Conservation (phyloP, 2,888 invertebrate genomes). For the Antheraea assamensis region DNA sequence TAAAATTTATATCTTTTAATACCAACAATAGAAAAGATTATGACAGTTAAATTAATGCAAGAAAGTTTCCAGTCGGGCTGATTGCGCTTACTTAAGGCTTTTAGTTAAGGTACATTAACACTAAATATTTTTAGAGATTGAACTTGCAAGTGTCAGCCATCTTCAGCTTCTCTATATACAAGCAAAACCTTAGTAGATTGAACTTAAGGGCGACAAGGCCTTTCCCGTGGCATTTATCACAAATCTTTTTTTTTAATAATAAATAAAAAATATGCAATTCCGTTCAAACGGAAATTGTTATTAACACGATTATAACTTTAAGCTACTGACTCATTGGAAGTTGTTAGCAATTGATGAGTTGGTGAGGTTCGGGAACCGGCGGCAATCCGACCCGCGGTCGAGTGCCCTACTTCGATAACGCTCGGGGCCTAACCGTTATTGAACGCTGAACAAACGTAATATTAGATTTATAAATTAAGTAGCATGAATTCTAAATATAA, state of each 20-base stretch:
- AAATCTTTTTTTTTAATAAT: background rate
- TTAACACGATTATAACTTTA: slow-evolving; percentile 8
- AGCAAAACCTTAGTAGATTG: no score
- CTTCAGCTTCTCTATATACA: no score
- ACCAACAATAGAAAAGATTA: background rate
- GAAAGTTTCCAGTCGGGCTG: background rate
- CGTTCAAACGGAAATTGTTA: background rate
- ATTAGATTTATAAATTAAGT: background rate
- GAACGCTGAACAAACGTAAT: background rate
- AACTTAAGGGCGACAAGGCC: no score
- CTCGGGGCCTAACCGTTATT: background rate
- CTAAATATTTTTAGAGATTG: no score
- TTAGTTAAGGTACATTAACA: no score
- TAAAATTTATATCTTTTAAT: background rate
- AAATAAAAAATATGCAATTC: background rate
- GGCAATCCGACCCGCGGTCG: slow-evolving; percentile 1
- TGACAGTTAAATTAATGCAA: background rate
- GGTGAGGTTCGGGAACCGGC: background rate
- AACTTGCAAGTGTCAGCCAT: no score
- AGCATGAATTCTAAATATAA: background rate
- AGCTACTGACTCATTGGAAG: background rate
- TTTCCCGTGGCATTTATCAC: background rate
- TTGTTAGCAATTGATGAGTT: background rate
- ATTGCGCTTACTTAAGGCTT: no score
- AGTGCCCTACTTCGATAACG: slow-evolving; percentile 7